Evolutionary conservation across 2,797 vertebrate species (phyloP), one percentile per base, ranked within the genome.

Genomic region (Centroberyx gerrardi): DNA sequence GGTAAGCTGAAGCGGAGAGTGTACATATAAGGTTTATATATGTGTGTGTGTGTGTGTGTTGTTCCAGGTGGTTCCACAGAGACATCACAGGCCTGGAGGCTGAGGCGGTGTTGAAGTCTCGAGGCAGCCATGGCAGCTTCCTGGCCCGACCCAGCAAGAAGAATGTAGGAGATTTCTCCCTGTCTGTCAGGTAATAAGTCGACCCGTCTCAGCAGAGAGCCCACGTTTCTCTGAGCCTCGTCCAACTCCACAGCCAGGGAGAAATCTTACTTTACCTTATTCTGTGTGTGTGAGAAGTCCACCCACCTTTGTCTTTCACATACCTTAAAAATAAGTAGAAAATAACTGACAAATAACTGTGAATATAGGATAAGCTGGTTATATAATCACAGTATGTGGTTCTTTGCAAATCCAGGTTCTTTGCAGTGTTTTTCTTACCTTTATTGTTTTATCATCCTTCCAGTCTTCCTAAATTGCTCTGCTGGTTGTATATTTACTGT

Each of bases 21-120:
- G 0, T 48, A 33, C 33, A 33, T 33, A 33, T 33, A 33, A 22
- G 33, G 33, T 29, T 15, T 44, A 49, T 68, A 28, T 44, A 60
- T 31, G 14, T 52, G 27, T 54, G 0, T 42, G 5, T 56, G 27
- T 58, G 0, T 62, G 18, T 84, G 29, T 79, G 29, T 63, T 58
- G 33, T 3, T 80, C 28, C 89, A 99, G 98, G 95, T 99, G 98
- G 98, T 99, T 99, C 87, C 98, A 99, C 86, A 96, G 97, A 93
- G 97, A 97, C 83, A 91, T 99, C 86, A 95, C 96, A 5, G 98
- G 98, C 71, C 56, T 96, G 75, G 94, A 98, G 5, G 98, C 98
- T 0, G 98, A 99, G 92, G 83, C 95, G 0, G 85, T 97, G 40
- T 94, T 99, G 68, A 99, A 97, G 89, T 85, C 74, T 67, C 94